A percentile compares a stretch with the other conserved stretches of the same genome.
phyloP scores from a whole-genome alignment of 2,888 invertebrate species.

The Aethes cnicana region DNA sequence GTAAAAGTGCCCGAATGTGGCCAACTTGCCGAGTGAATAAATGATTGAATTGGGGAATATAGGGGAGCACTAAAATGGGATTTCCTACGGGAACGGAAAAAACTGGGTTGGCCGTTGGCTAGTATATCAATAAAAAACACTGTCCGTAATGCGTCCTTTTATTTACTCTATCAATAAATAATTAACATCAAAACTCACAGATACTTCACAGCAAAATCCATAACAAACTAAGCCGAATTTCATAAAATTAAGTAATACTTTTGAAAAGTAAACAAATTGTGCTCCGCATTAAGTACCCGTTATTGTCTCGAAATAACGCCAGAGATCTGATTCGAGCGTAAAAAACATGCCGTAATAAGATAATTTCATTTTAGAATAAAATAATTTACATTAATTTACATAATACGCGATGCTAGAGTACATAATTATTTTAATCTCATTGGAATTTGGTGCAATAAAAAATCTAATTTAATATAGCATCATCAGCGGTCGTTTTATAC shows the following conservation, averaged over 20 bases:
- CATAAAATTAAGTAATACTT: slow-evolving; percentile 25
- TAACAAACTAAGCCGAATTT: slow-evolving; percentile 24
- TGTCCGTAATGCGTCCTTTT: slow-evolving; percentile 15
- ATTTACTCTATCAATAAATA: slow-evolving; percentile 30
- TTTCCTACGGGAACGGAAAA: no score
- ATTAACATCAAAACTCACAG: slow-evolving; percentile 26
- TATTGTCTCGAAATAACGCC: slow-evolving; percentile 29
- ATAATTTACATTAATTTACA: slow-evolving; percentile 7
- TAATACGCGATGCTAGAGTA: not conserved
- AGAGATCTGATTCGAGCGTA: slow-evolving; percentile 19
- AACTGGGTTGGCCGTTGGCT: no score
- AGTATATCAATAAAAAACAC: slow-evolving; percentile 5
- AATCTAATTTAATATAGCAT: not conserved
- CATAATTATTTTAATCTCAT: slow-evolving; percentile 18
- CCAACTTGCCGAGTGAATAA: no score
- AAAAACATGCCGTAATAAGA: slow-evolving; percentile 15
- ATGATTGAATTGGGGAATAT: no score
- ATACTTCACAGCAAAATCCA: slow-evolving; percentile 28
- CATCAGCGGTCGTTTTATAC: not conserved
- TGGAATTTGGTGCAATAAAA: slow-evolving; percentile 4
- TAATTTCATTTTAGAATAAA: not conserved
- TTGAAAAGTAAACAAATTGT: slow-evolving; percentile 36
- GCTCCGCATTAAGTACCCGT: slow-evolving; percentile 45
- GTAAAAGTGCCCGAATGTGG: no score
- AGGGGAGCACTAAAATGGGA: no score